Evolutionary conservation across 2,113 vertebrate genomes (phyloP).

Genomic region (Ptilorrhoa leucosticta): DNA sequence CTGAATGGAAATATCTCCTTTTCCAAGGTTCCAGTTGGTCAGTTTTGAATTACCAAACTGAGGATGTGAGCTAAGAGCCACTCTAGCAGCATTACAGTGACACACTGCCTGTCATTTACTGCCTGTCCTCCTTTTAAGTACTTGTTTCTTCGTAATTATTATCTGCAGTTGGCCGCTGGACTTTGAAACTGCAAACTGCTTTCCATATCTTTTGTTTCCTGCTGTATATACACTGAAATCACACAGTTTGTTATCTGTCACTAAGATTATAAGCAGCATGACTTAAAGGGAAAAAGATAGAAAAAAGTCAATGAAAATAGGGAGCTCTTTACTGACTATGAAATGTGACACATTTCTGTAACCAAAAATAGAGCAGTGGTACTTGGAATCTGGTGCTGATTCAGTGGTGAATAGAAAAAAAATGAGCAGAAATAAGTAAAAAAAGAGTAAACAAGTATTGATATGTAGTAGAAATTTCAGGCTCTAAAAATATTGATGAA

Average conservation of each 20-base stretch:
- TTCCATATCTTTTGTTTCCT: neutral
- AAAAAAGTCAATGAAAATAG: neutral
- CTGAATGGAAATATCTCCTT: neutral
- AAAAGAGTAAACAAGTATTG: neutral
- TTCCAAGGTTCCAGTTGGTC: neutral
- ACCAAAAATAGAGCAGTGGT: neutral
- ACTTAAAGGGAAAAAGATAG: neutral
- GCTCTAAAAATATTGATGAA: neutral
- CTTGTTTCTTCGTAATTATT: neutral
- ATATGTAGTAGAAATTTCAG: neutral
- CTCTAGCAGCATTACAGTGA: neutral
- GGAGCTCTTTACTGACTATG: neutral
- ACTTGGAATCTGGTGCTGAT: neutral
- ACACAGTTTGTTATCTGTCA: neutral
- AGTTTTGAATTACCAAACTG: neutral
- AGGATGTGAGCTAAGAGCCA: neutral
- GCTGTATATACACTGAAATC: neutral
- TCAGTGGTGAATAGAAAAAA: neutral
- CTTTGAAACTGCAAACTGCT: constrained; percentile 23
- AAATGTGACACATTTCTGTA: neutral
- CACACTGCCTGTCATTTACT: neutral
- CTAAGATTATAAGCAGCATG: neutral
- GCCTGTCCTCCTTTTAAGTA: neutral
- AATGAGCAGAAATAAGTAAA: neutral
- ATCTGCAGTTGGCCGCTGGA: neutral